These are phyloP conservation scores for Agrotis clavis DNA, from an alignment of 2,888 invertebrate genomes.

Conservation along the genomic window DNA sequence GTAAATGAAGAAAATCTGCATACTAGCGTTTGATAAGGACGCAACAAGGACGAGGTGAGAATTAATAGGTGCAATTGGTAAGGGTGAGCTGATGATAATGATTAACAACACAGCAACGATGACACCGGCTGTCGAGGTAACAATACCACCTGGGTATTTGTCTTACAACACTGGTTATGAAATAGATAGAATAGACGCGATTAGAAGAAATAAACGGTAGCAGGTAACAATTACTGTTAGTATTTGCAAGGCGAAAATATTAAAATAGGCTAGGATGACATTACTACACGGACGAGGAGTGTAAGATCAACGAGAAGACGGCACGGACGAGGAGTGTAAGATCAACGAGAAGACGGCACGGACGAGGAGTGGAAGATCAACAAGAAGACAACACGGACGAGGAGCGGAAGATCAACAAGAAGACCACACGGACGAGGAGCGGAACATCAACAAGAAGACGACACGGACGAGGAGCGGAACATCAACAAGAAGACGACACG, in stretches of 20 bases:
- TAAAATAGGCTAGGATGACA: slow-evolving; percentile 24
- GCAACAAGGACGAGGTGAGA: not conserved
- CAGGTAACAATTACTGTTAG: slow-evolving; percentile 34
- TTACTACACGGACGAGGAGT: slow-evolving; percentile 14
- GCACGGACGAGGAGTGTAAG: slow-evolving; percentile 32
- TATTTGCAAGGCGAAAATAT: slow-evolving; percentile 44
- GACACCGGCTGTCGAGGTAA: not conserved
- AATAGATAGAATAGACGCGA: not conserved
- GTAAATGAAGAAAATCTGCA: not conserved
- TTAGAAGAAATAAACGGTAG: not conserved
- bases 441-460: slow-evolving; percentile 13
- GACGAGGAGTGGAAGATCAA: slow-evolving; percentile 28
- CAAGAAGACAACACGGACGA: slow-evolving; percentile 38
- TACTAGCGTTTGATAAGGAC: not conserved
- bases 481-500: slow-evolving; percentile 23
- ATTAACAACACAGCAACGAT: not conserved
- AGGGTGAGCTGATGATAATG: not conserved
- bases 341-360: slow-evolving; percentile 16
- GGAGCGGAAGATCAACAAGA: slow-evolving; percentile 24
- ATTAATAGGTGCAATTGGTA: not conserved
- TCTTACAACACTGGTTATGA: not conserved
- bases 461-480: slow-evolving; percentile 34
- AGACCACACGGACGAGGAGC: slow-evolving; percentile 44
- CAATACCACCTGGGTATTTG: not conserved
- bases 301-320: slow-evolving; percentile 6